Evolutionary conservation across 2,888 invertebrate genomes (phyloP), one percentile per base, ranked within the genome.

Genomic region (Blera fallax): DNA sequence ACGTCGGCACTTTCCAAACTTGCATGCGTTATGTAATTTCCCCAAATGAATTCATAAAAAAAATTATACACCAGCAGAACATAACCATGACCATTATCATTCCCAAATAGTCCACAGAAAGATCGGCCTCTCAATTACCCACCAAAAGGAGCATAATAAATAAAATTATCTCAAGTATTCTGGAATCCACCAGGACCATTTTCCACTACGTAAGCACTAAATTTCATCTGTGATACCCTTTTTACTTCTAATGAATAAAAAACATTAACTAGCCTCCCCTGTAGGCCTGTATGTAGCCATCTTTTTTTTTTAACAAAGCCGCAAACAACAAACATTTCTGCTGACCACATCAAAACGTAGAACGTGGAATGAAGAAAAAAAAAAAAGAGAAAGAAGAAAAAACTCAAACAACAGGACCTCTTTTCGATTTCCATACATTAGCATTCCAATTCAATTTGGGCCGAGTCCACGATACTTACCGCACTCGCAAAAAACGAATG

Each of bases 401-500:
- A 32, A 14, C 34, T 29, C 56, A 45, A 67, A 73, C 52, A 72
- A 64, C 84, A 80, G 84, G 84, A 81, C 81, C 72, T 81, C 89
- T 89, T 89, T 90, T 90, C 90, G 89, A 90, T 90, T 90, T 90
- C 90, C 90, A 90, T 90, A 90, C 89, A 90, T 90, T 90, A 90
- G 90, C 90, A 90, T 90, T 90, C 89, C 89, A 89, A 90, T 90
- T 90, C 90, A 90, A 90, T 90, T 90, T 85, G 72, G 70, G 56
- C 40, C 56, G 64, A 70, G 81, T 76, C 76, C 76, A 74, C 84
- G 78, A 67, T 79, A 65, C 74, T 70, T 76, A 80, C 80, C 64
- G 73, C 70, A 77, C 65, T 62, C 50, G 60, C 76, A 82, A 84
- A 76, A 85, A 76, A 80, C 81, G 62, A 80, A 85, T 85, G 85